Evolutionary conservation across 2,113 vertebrate genomes (phyloP), one percentile per base, ranked within the genome.

Genomic region (Brachyistius frenatus): DNA sequence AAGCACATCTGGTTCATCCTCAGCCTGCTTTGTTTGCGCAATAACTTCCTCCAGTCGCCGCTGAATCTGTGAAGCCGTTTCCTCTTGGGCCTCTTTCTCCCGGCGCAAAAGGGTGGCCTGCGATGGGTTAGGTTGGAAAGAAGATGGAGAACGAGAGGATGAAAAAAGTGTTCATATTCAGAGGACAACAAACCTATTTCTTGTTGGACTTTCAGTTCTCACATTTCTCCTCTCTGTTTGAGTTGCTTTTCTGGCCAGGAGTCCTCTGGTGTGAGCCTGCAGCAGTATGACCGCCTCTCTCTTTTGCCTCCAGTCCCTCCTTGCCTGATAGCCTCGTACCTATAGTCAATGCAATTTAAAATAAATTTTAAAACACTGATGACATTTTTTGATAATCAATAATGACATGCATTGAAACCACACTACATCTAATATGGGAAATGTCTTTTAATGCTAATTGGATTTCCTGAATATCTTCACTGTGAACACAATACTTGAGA

Each of bases 301-400:
- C 86, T 93, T 94, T 41, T 90, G 73, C 53, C 89, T 92, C 3
- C 85, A 77, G 53, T 80, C 86, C 46, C 90, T 95, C 2, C 95
- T 95, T 30, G 84, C 85, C 23, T 92, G 80, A 65, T 94, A 95
- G 1, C 96, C 95, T 0, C 97, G 95, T 32, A 95, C 93, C 92
- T 93, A 36, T 35, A 50, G 63, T 30, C 57, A 81, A 15, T 71
- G 30, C 2, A 56, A 63, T 58, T 50, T 37, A 15, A 55, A 55
- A 11, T 31, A 41, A n/a, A 46, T 32, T 53, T 23, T 7, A 31
- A 39, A 36, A 67, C 56, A 66, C 15, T 35, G 30, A 2, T 9
- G 23, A 23, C 23, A 23, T 23, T 23, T 23, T 23, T 23, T 23
- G 23, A 23, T 23, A 36, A 6, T 55, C 5, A 49, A 35, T 30